Conservation (phyloP, 2,888 invertebrate species). For the Candidula unifasciata region DNA sequence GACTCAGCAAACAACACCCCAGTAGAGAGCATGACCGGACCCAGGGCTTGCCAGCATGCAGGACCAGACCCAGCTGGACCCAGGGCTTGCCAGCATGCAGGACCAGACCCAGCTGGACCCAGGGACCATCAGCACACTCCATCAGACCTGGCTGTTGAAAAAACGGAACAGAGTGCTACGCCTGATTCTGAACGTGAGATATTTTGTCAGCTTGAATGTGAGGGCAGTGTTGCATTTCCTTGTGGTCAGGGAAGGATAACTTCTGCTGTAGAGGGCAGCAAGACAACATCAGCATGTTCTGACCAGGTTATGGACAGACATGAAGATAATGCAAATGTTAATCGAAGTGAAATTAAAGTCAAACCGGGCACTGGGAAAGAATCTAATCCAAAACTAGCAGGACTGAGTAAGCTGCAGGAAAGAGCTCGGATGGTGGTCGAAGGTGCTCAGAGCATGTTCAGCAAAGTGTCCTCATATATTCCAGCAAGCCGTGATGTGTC, state of each 20-base stretch:
- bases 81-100: too few relatives aligned
- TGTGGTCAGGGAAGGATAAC: neutral
- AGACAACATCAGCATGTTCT: neutral
- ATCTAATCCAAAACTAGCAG: neutral
- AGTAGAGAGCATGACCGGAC: too few relatives aligned
- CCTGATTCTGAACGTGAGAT: constrained; percentile 34
- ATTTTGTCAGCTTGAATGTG: constrained; percentile 30
- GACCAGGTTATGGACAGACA: neutral
- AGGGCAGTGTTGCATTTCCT: constrained; percentile 35
- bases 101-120: too few relatives aligned
- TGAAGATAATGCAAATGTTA: constrained; percentile 16
- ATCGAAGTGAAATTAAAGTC: neutral
- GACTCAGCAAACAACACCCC: neutral
- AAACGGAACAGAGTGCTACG: neutral
- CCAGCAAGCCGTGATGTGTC: constrained; percentile 20
- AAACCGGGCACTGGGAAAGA: neutral
- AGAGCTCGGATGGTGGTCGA: constrained; percentile 31
- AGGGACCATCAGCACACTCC: too few relatives aligned
- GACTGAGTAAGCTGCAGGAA: constrained; percentile 21
- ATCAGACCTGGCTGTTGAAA: neutral
- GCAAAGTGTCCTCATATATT: constrained; percentile 42
- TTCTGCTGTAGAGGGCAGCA: neutral
- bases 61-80: too few relatives aligned
- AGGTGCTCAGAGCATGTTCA: constrained; percentile 38
- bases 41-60: too few relatives aligned